phyloP scores from a whole-genome alignment of 2,888 invertebrate genomes.

The Andrena fulva region DNA sequence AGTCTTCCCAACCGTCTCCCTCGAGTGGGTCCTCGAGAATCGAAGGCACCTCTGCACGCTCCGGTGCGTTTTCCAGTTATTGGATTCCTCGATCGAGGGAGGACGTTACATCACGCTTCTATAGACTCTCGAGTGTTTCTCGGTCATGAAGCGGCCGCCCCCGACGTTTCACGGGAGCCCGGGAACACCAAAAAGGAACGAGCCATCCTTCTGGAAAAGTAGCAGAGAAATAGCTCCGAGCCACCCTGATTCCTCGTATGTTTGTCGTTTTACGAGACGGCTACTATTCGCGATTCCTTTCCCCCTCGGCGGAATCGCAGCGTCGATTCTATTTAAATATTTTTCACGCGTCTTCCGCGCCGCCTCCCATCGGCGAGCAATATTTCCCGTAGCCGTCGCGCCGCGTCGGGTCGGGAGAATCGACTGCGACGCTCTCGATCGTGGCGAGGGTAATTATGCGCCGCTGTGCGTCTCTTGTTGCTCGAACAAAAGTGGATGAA shows the following conservation, averaged over 20 bases:
- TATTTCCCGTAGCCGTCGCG: conserved; percentile 20
- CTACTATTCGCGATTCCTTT: conserved; percentile 12
- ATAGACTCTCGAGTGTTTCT: conserved; percentile 65
- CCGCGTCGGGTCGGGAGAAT: conserved; percentile 4
- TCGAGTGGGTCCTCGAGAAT: conserved; percentile 60
- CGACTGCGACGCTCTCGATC: conserved; percentile 26
- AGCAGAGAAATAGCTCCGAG: conserved; percentile 38
- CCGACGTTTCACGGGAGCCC: conserved; percentile 52
- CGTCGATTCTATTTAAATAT: conserved; percentile 43
- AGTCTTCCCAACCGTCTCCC: conserved; percentile 18
- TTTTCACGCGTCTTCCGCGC: conserved; percentile 3
- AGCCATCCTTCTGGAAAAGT: conserved; percentile 58
- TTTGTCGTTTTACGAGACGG: conserved; percentile 26
- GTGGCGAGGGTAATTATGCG: conserved; percentile 38
- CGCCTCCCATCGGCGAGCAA: not conserved
- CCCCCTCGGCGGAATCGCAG: not conserved
- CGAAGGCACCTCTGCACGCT: conserved; percentile 64
- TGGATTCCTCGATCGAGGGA: conserved; percentile 71
- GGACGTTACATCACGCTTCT: conserved; percentile 69
- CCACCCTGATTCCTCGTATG: conserved; percentile 26
- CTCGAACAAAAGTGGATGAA: not conserved
- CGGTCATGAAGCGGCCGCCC: conserved; percentile 63
- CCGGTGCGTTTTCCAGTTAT: conserved; percentile 74
- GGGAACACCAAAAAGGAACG: conserved; percentile 40
- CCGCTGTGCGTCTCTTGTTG: conserved; percentile 4